Evolutionary conservation across 2,797 vertebrate genomes (phyloP).

Genomic region (Sebastes kiyomatsui): DNA sequence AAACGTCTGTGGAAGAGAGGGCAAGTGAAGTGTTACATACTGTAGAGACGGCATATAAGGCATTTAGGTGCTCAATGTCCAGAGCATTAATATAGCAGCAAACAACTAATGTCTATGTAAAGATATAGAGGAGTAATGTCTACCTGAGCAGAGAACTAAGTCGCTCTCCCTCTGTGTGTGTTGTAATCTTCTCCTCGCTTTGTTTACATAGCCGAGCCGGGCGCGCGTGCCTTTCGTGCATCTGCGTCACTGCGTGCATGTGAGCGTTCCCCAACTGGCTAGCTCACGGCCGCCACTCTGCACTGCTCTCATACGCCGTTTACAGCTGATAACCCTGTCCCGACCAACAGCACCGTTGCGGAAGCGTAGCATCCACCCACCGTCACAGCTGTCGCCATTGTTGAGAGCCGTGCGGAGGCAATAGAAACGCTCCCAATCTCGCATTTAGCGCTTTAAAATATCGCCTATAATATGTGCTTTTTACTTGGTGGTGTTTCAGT

Average conservation of each 20-base stretch:
- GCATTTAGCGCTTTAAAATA: too few species aligned
- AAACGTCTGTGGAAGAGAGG: constrained; percentile 41
- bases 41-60: background rate
- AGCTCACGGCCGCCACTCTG: too few species aligned
- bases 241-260: background rate
- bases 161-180: background rate
- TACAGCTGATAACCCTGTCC: background rate
- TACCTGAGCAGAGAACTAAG: background rate
- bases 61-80: background rate
- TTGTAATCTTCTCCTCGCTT: background rate
- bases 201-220: too few species aligned
- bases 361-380: too few species aligned
- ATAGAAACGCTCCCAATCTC: too few species aligned
- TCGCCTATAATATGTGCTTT: background rate
- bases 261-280: background rate
- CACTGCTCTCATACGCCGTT: too few species aligned
- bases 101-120: background rate
- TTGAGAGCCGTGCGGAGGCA: too few species aligned
- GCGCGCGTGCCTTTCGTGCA: background rate
- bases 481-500: constrained; percentile 54
- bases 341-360: too few species aligned
- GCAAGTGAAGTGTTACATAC: background rate
- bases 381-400: too few species aligned
- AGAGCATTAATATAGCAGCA: background rate
- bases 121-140: background rate